A percentile compares a stretch with the other conserved stretches of the same genome.
phyloP scores from a whole-genome alignment of 2,888 invertebrate genomes.

The Lottia scabra region DNA sequence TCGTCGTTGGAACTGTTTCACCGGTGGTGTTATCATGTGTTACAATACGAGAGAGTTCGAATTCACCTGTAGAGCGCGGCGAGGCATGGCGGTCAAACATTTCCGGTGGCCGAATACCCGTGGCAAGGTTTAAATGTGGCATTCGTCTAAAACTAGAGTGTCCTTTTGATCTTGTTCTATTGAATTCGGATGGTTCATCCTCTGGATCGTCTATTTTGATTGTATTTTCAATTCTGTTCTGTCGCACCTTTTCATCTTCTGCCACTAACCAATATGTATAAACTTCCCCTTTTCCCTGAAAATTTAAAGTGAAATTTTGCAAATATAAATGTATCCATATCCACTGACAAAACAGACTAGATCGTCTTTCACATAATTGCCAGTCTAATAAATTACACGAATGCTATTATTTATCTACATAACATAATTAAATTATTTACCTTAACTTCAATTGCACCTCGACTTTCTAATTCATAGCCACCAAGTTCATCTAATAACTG shows the following conservation, averaged over 20 bases:
- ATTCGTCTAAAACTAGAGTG: not conserved
- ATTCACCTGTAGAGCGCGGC: not conserved
- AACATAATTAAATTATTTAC: slow-evolving; percentile 40
- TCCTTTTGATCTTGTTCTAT: not conserved
- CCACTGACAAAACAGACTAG: too few relatives aligned
- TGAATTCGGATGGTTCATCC: slow-evolving; percentile 17
- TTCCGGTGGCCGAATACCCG: slow-evolving; percentile 17
- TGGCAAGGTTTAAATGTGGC: slow-evolving; percentile 17
- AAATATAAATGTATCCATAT: too few relatives aligned
- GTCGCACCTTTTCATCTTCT: slow-evolving; percentile 24
- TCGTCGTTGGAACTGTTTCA: not conserved
- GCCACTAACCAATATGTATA: slow-evolving; percentile 63
- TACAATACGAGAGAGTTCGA: not conserved
- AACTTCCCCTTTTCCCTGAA: slow-evolving; percentile 66
- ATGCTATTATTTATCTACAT: too few relatives aligned
- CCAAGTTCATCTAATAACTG: slow-evolving; percentile 65
- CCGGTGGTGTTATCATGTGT: not conserved
- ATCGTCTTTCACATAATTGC: too few relatives aligned
- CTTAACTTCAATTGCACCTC: slow-evolving; percentile 70
- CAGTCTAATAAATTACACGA: too few relatives aligned
- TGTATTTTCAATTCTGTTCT: slow-evolving; percentile 22
- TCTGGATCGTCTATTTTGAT: slow-evolving; percentile 29
- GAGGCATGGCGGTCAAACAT: not conserved
- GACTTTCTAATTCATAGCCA: slow-evolving; percentile 62
- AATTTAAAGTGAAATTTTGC: slow-evolving; percentile 4